These are phyloP conservation scores for Pteropus rufus DNA, from an alignment of 2,797 vertebrate genomes.

Conservation along the genomic window DNA sequence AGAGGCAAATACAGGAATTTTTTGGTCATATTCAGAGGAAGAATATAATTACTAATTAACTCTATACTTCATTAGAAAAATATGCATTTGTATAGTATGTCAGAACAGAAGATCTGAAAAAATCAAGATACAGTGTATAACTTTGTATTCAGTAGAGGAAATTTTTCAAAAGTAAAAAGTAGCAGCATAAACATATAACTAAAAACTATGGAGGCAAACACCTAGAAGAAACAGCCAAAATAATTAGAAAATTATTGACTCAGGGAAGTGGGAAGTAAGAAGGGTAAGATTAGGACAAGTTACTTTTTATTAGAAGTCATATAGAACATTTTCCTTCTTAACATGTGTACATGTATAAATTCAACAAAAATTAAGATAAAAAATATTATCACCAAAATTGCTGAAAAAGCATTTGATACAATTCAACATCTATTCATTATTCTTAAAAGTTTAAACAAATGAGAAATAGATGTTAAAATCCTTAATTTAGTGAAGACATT, in stretches of 20 bases:
- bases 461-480: neutral
- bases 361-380: conserved; percentile 17
- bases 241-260: neutral
- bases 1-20: neutral
- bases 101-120: neutral
- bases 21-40: neutral
- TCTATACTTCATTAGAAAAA: neutral
- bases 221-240: neutral
- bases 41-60: neutral
- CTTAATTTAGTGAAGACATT: neutral
- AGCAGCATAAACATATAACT: neutral
- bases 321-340: conserved; percentile 21
- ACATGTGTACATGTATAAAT: neutral
- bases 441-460: conserved; percentile 34
- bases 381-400: neutral
- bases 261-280: neutral
- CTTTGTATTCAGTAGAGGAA: neutral
- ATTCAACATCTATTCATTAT: conserved; percentile 7
- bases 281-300: neutral
- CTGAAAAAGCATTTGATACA: neutral
- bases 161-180: neutral
- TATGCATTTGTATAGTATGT: neutral
- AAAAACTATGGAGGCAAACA: neutral
- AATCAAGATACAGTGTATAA: neutral
- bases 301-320: neutral